phyloP scores from a whole-genome alignment of 2,797 vertebrate species.

The Molothrus ater region DNA sequence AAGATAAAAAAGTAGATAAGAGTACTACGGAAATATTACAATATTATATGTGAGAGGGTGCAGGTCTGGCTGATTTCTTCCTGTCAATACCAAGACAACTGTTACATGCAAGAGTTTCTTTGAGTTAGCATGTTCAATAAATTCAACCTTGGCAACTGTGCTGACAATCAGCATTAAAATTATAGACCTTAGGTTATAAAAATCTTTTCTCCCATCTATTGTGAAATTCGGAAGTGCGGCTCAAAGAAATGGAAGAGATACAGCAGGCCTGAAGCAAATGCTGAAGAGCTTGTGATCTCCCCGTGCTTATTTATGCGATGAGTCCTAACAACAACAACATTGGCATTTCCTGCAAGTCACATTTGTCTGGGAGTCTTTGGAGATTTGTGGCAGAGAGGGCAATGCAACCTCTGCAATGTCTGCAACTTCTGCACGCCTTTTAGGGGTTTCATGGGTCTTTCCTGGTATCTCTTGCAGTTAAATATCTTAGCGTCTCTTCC shows the following conservation, averaged over 20 bases:
- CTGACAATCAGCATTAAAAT: not conserved
- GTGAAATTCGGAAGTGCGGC: not conserved
- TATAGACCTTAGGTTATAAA: not conserved
- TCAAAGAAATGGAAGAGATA: not conserved
- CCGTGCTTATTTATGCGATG: not conserved
- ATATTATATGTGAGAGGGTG: not conserved
- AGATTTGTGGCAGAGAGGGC: not conserved
- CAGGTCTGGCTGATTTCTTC: not conserved
- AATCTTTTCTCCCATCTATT: not conserved
- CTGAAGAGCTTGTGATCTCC: not conserved
- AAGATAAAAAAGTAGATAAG: not conserved
- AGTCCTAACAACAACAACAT: not conserved
- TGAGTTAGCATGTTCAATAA: not conserved
- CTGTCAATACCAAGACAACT: not conserved
- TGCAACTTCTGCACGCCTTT: not conserved
- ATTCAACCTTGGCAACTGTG: not conserved
- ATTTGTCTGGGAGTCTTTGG: not conserved
- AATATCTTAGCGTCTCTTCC: not conserved
- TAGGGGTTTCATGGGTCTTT: not conserved
- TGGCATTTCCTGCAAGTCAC: not conserved
- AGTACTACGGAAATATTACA: not conserved
- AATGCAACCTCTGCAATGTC: not conserved
- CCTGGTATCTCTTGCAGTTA: not conserved
- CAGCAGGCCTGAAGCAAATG: not conserved
- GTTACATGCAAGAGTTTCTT: not conserved